These are phyloP conservation scores for Spilarctia lutea DNA, from an alignment of 2,888 invertebrate species.

Conservation along the genomic window DNA sequence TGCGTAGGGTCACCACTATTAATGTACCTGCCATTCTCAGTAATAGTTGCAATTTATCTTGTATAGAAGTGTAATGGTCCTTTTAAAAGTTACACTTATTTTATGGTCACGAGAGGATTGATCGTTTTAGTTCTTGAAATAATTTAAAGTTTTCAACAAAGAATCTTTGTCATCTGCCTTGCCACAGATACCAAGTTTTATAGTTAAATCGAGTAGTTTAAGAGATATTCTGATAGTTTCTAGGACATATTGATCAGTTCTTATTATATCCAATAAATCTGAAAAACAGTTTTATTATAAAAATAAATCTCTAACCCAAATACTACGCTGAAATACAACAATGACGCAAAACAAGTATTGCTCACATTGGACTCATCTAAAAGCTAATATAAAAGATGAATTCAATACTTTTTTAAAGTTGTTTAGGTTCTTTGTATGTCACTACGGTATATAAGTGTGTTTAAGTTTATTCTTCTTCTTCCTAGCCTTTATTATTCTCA, in stretches of 20 bases:
- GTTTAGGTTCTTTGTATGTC: too few species aligned
- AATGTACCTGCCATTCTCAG: not conserved
- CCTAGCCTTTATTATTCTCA: too few species aligned
- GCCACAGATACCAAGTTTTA: not conserved
- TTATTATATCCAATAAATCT: not conserved
- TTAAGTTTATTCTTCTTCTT: too few species aligned
- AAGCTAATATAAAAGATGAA: too few species aligned
- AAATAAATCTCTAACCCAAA: not conserved
- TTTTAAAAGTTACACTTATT: not conserved
- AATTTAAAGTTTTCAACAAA: not conserved
- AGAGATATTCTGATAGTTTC: not conserved
- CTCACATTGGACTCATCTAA: not conserved
- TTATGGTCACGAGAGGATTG: not conserved
- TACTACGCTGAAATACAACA: not conserved
- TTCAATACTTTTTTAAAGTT: too few species aligned
- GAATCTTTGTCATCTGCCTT: not conserved
- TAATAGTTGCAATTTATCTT: not conserved
- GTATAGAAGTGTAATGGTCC: not conserved
- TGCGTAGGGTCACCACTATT: not conserved
- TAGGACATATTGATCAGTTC: not conserved
- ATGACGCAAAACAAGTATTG: not conserved
- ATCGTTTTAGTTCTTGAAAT: constrained; percentile 1
- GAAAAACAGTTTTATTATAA: not conserved
- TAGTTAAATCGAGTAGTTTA: not conserved
- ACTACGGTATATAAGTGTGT: too few species aligned